Evolutionary conservation across 2,888 invertebrate species (phyloP).

Genomic region (Malthinus flaveolus): DNA sequence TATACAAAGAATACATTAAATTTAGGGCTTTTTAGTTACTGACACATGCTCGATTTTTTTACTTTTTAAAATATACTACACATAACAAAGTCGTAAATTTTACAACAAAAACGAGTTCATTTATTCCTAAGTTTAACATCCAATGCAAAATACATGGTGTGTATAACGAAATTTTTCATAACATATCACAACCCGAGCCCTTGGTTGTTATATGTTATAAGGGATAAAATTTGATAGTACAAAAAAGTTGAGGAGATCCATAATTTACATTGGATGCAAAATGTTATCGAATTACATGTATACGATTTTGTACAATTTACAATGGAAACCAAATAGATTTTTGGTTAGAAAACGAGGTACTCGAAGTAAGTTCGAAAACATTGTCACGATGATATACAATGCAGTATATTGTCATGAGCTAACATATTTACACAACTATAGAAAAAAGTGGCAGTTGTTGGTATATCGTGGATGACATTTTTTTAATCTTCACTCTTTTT

Average conservation of each 20-base stretch:
- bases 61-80: conserved; percentile 11
- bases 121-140: not conserved
- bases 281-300: not conserved
- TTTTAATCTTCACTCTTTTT: too few relatives aligned
- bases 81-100: conserved; percentile 2
- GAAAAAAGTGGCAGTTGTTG: conserved; percentile 4
- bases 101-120: too few relatives aligned
- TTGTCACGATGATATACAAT: not conserved
- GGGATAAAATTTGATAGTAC: not conserved
- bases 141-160: not conserved
- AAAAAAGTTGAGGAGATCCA: not conserved
- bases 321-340: not conserved
- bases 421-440: conserved; percentile 21
- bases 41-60: conserved; percentile 40
- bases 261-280: conserved; percentile 12
- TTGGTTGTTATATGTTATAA: conserved; percentile 10
- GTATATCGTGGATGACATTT: too few relatives aligned
- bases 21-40: conserved; percentile 37
- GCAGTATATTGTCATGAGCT: conserved; percentile 19
- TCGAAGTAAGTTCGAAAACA: not conserved
- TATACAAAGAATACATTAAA: conserved; percentile 45
- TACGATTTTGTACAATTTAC: conserved; percentile 5
- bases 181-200: conserved; percentile 14
- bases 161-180: too few relatives aligned
- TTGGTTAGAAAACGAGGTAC: not conserved